Percentiles rank a stretch among this genome's conserved stretches.
phyloP scores from a whole-genome alignment of 2,113 vertebrate genomes.

The Romanogobio albipinnatus region DNA sequence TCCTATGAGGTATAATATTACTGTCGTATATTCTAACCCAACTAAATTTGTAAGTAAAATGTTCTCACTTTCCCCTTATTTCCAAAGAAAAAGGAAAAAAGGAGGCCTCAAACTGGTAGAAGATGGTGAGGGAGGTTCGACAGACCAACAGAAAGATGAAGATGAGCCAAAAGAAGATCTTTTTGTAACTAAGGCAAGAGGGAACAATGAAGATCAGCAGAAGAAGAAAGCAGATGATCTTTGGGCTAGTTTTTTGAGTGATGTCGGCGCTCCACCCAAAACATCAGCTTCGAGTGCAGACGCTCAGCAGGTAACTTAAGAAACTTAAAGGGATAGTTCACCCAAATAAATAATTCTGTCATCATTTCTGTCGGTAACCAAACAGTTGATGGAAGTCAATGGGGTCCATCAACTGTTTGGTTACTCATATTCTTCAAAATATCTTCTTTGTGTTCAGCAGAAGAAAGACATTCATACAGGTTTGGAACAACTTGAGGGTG shows the following conservation, averaged over 20 bases:
- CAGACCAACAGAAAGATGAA: constrained; percentile 46
- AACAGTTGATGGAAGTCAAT: too few relatives aligned
- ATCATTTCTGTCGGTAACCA: too few relatives aligned
- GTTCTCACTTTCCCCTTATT: neutral
- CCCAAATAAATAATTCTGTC: too few relatives aligned
- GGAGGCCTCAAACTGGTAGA: constrained; percentile 74
- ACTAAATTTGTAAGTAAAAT: neutral
- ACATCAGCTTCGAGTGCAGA: neutral
- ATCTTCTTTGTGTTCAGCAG: too few relatives aligned
- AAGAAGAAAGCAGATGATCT: constrained; percentile 92
- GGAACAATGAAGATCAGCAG: constrained; percentile 56
- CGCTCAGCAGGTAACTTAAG: constrained; percentile 48
- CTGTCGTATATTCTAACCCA: neutral
- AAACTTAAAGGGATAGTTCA: too few relatives aligned
- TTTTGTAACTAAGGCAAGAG: neutral
- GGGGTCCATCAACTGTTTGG: too few relatives aligned
- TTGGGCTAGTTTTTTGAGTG: constrained; percentile 95
- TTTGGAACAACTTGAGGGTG: too few relatives aligned
- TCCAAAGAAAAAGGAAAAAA: constrained; percentile 84
- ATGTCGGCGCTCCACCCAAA: constrained; percentile 86
- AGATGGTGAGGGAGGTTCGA: constrained; percentile 58
- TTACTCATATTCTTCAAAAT: too few relatives aligned
- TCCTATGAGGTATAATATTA: constrained; percentile 69
- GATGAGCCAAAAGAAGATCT: constrained; percentile 61
- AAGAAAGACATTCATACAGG: too few relatives aligned